Evolutionary conservation across 2,888 invertebrate genomes (phyloP).

Genomic region (Zygothrica quintamaculata): DNA sequence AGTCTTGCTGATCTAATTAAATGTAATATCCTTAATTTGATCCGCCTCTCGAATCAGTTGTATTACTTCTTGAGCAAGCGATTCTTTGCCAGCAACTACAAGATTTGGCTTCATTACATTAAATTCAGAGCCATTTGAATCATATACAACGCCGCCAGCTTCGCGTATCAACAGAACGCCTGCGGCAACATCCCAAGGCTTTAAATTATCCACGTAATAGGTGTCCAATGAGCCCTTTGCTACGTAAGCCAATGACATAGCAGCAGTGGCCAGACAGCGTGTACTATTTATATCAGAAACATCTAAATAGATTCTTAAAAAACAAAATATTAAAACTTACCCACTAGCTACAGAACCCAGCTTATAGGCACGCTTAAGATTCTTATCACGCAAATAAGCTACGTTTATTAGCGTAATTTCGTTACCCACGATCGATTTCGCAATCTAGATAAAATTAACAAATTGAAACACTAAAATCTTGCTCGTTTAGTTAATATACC

Average conservation of each 20-base stretch:
- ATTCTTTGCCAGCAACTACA: slow-evolving; percentile 85
- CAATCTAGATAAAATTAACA: slow-evolving; percentile 63
- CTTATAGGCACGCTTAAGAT: slow-evolving; percentile 78
- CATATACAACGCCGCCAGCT: slow-evolving; percentile 89
- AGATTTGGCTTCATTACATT: slow-evolving; percentile 86
- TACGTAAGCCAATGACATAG: slow-evolving; percentile 88
- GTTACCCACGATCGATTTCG: slow-evolving; percentile 72
- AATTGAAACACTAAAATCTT: not conserved
- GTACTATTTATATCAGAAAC: slow-evolving; percentile 58
- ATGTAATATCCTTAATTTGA: slow-evolving; percentile 75
- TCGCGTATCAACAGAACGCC: slow-evolving; percentile 89
- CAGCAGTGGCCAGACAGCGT: slow-evolving; percentile 89
- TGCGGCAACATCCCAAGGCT: slow-evolving; percentile 92
- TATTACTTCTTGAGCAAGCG: slow-evolving; percentile 85
- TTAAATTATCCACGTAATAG: slow-evolving; percentile 89
- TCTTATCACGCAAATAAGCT: slow-evolving; percentile 72
- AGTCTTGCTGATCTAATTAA: slow-evolving; percentile 49
- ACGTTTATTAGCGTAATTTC: slow-evolving; percentile 81
- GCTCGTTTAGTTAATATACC: slow-evolving; percentile 15
- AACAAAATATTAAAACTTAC: slow-evolving; percentile 50
- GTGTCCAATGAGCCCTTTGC: slow-evolving; percentile 89
- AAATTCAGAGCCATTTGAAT: slow-evolving; percentile 86
- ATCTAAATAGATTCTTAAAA: not conserved
- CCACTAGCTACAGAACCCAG: slow-evolving; percentile 78
- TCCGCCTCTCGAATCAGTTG: slow-evolving; percentile 85